A percentile compares a stretch with the other conserved stretches of the same genome.
phyloP scores from a whole-genome alignment of 1,140 invertebrate species.

The Eumaeus atala region DNA sequence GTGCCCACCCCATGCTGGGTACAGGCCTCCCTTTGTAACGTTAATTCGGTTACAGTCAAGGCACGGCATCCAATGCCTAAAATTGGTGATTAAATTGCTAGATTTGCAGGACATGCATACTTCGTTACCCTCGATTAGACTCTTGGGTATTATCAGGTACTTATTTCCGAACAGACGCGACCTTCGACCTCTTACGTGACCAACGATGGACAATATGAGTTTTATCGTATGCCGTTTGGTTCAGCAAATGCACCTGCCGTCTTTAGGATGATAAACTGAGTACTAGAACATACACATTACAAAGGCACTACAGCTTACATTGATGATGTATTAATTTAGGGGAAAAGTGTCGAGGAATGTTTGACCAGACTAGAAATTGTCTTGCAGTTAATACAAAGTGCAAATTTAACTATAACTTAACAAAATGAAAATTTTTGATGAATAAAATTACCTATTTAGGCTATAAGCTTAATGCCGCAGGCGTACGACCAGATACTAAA shows the following conservation, averaged over 20 bases:
- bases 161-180: conserved; percentile 12
- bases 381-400: background rate
- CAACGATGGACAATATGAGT: conserved; percentile 25
- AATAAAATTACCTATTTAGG: conserved; percentile 7
- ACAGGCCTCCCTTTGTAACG: too few relatives aligned
- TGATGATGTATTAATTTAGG: conserved; percentile 18
- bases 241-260: conserved; percentile 20
- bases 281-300: conserved; percentile 8
- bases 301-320: conserved; percentile 15
- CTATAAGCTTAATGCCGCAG: background rate
- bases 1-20: too few relatives aligned
- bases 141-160: conserved; percentile 27
- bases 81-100: conserved; percentile 27
- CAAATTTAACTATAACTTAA: too few relatives aligned
- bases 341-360: conserved; percentile 1
- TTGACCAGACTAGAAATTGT: conserved; percentile 1
- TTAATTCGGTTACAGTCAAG: conserved; percentile 27
- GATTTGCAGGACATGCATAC: conserved; percentile 19
- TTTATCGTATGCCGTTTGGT: conserved; percentile 23
- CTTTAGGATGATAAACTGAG: conserved; percentile 19
- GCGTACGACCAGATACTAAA: conserved; percentile 1
- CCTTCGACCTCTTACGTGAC: conserved; percentile 24
- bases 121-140: conserved; percentile 22
- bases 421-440: conserved; percentile 3
- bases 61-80: conserved; percentile 23